Percentiles rank a stretch among this genome's conserved stretches.
Evolutionary conservation across 1,140 invertebrate genomes (phyloP).

Genomic region (Musca vetustissima): DNA sequence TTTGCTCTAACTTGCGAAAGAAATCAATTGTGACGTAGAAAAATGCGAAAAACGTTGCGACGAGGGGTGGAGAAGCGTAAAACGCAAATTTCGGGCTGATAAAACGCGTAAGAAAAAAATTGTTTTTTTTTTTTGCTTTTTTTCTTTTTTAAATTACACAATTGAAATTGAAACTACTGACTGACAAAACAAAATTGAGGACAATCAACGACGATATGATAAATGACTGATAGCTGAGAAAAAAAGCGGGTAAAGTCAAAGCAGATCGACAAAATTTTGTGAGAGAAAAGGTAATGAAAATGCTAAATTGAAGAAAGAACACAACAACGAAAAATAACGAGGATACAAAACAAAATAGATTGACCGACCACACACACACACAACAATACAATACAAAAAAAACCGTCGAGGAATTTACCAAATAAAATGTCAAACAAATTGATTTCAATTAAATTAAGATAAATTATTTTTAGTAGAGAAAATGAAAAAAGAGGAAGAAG

Average conservation of each 20-base stretch:
- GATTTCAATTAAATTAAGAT: too few species aligned
- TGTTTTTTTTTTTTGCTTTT: too few species aligned
- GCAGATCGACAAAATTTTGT: too few species aligned
- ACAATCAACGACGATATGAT: background rate
- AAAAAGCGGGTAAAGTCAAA: too few species aligned
- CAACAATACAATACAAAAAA: too few species aligned
- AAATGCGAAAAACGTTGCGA: background rate
- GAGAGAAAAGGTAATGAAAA: too few species aligned
- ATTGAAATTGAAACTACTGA: background rate
- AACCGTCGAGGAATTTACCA: too few species aligned
- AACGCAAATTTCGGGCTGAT: background rate
- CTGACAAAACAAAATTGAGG: slow-evolving; percentile 4
- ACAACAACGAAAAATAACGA: too few species aligned
- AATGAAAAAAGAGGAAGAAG: background rate
- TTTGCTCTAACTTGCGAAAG: slow-evolving; percentile 45
- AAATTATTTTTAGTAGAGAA: background rate
- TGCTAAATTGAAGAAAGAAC: too few species aligned
- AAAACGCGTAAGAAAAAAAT: background rate
- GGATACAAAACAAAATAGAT: too few species aligned
- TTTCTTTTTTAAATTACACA: background rate
- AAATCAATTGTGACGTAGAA: slow-evolving; percentile 44
- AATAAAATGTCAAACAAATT: too few species aligned
- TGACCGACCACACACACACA: too few species aligned
- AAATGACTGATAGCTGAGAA: background rate
- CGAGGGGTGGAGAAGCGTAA: background rate